Evolutionary conservation across 2,113 vertebrate genomes (phyloP), one percentile per base, ranked within the genome.

Genomic region (Ptilonorhynchus violaceus): DNA sequence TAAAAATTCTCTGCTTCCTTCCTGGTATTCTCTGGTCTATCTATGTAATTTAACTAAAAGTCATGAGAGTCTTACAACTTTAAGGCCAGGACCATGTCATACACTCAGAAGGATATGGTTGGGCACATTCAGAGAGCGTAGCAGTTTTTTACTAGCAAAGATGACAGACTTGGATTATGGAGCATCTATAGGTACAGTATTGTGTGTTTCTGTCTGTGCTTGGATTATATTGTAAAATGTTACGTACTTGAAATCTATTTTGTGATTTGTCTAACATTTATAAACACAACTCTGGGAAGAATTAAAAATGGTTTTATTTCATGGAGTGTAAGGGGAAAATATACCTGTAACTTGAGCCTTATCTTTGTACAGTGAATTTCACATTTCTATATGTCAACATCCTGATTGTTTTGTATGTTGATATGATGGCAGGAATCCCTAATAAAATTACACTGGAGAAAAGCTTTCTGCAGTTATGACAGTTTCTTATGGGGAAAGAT

Each of bases 371-470:
- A 98, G 98, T 99, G 98, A 98, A 98, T 98, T 99, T 98, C 98
- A 98, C 98, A 97, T 99, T 99, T 99, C 97, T 99, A 98, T 99
- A 98, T 99, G 99, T 99, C 98, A 98, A 98, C 97, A 98, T 98
- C 98, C 97, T 98, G 97, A 98, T 99, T 99, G 99, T 99, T 99
- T 99, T 99, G 98, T 99, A 99, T 99, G 98, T 99, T 99, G 98
- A 98, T 99, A 99, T 98, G 98, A 98, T 99, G 98, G 98, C 98
- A 99, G 99, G 98, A 98, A 97, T 98, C 98, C 98, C 98, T 98
- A 98, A 98, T 98, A 98, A 98, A 98, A 98, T 96, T 92, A 97
- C 73, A 97, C 91, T 98, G 96, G 96, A 97, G 97, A 98, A 95
- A 97, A 93, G 16, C 44, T 94, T 97, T 96, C 77, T 96, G 86